Evolutionary conservation across 2,888 invertebrate species (phyloP).

Genomic region (Plagodis dolabraria): DNA sequence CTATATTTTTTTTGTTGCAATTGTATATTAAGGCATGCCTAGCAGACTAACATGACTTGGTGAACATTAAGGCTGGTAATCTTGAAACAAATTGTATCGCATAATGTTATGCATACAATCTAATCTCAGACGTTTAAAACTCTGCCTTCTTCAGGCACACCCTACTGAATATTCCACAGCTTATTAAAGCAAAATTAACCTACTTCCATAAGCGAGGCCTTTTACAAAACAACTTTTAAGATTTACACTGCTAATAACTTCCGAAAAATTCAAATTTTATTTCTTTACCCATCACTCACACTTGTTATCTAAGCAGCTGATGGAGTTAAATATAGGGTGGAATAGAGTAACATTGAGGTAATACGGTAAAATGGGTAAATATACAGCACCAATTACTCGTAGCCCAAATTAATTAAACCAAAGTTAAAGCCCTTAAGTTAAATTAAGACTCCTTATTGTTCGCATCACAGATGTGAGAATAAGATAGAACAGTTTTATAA

Average conservation of each 20-base stretch:
- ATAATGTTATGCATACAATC: neutral
- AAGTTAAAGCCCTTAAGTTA: constrained; percentile 46
- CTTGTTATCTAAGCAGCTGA: constrained; percentile 14
- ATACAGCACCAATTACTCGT: constrained; percentile 42
- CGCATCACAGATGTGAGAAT: constrained; percentile 22
- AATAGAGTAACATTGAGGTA: constrained; percentile 8
- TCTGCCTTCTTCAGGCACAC: constrained; percentile 9
- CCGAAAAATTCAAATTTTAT: constrained; percentile 36
- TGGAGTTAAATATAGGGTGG: constrained; percentile 4
- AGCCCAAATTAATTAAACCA: constrained; percentile 46
- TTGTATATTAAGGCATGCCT: too few species aligned
- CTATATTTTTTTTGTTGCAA: too few species aligned
- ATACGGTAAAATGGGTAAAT: constrained; percentile 24
- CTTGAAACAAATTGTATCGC: neutral
- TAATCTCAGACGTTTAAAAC: constrained; percentile 11
- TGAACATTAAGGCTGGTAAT: neutral
- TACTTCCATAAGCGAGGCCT: constrained; percentile 8
- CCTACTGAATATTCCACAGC: constrained; percentile 18
- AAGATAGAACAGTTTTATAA: constrained; percentile 13
- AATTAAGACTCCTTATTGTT: constrained; percentile 48
- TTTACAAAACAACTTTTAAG: constrained; percentile 17
- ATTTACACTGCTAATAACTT: constrained; percentile 10
- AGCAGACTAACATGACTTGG: too few species aligned
- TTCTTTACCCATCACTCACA: constrained; percentile 32
- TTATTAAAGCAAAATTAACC: constrained; percentile 19